Conservation (phyloP, 2,888 invertebrate species). For the Rotaria macrura region DNA sequence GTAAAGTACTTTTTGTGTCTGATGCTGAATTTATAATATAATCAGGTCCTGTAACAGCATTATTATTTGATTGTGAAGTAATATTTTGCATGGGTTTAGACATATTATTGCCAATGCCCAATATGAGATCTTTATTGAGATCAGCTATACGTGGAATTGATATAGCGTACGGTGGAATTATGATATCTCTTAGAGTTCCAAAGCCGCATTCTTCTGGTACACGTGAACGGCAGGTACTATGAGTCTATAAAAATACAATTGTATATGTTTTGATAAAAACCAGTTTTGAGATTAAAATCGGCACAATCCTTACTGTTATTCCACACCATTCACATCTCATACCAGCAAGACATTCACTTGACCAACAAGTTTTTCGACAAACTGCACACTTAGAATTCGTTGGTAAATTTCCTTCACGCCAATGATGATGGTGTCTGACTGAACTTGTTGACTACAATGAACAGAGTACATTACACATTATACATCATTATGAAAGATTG, state of each 20-base stretch:
- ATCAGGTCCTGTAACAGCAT: background rate
- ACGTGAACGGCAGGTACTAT: conserved; percentile 81
- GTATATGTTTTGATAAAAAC: too few species aligned
- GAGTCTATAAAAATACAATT: conserved; percentile 62
- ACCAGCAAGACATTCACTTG: conserved; percentile 92
- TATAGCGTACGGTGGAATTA: conserved; percentile 93
- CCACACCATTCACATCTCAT: conserved; percentile 60
- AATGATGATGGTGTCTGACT: conserved; percentile 85
- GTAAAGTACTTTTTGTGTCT: background rate
- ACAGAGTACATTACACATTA: too few species aligned
- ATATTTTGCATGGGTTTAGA: conserved; percentile 38
- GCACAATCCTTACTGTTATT: conserved; percentile 50
- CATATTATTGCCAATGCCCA: conserved; percentile 67
- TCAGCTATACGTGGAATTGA: conserved; percentile 90
- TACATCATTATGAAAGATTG: too few species aligned
- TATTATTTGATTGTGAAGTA: conserved; percentile 21
- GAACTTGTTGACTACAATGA: conserved; percentile 22
- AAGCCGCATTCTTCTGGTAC: conserved; percentile 89
- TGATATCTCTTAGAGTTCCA: conserved; percentile 90
- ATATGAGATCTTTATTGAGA: conserved; percentile 95
- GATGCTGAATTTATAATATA: background rate
- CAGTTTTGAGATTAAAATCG: background rate
- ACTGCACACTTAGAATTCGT: conserved; percentile 89
- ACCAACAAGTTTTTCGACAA: conserved; percentile 96
- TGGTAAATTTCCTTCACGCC: conserved; percentile 98